Conservation (phyloP, 2,113 vertebrate genomes). For the Panurus biarmicus region DNA sequence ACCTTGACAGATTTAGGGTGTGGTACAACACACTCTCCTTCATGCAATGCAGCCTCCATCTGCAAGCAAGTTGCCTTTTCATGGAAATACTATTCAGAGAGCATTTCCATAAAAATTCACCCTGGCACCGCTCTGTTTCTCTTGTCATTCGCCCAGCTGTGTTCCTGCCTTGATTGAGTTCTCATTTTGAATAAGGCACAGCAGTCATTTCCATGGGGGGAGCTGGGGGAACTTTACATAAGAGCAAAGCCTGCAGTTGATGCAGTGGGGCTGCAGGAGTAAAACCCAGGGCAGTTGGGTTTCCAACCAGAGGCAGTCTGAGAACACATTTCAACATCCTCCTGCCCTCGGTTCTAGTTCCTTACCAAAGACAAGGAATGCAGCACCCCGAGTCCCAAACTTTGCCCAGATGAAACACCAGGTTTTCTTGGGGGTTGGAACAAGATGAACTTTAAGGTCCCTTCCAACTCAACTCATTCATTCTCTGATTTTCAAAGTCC, state of each 20-base stretch:
- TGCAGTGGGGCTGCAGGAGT: background rate
- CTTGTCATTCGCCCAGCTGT: constrained; percentile 66
- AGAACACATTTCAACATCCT: background rate
- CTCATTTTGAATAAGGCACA: constrained; percentile 31
- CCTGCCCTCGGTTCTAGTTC: background rate
- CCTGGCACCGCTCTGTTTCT: constrained; percentile 52
- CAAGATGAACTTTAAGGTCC: background rate
- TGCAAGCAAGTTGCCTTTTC: constrained; percentile 47
- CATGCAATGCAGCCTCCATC: background rate
- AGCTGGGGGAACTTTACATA: constrained; percentile 19
- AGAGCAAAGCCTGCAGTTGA: background rate
- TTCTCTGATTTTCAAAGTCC: background rate
- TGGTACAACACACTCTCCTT: background rate
- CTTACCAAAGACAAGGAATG: background rate
- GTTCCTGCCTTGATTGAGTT: constrained; percentile 56
- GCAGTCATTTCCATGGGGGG: background rate
- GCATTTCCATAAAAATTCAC: constrained; percentile 60
- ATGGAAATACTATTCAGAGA: constrained; percentile 57
- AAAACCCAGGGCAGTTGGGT: background rate
- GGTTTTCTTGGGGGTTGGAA: background rate
- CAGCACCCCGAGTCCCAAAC: fast-evolving
- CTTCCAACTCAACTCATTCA: background rate
- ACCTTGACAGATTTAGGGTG: constrained; percentile 28
- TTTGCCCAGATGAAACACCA: background rate
- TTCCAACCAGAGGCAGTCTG: background rate